Evolutionary conservation across 2,888 invertebrate genomes (phyloP).

Genomic region (Napeogenes inachia): DNA sequence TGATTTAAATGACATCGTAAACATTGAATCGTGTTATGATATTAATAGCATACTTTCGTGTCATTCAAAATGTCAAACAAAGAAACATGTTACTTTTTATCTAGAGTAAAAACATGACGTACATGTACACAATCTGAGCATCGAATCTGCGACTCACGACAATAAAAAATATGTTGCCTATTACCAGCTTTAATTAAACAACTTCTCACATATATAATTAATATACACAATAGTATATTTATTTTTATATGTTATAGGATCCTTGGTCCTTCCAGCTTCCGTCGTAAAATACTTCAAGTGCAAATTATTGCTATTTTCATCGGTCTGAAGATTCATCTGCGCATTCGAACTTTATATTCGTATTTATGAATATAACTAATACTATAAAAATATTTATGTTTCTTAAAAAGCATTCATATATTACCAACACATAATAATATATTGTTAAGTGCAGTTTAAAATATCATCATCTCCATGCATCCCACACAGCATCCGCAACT

Average conservation of each 20-base stretch:
- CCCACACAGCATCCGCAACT: slow-evolving; percentile 45
- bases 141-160: background rate
- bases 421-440: slow-evolving; percentile 18
- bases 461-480: slow-evolving; percentile 38
- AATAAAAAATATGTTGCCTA: background rate
- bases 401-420: background rate
- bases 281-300: slow-evolving; percentile 41
- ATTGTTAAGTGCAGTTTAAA: slow-evolving; percentile 26
- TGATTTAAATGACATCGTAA: no score
- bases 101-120: background rate
- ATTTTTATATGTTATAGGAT: background rate
- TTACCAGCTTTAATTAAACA: background rate
- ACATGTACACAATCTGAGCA: background rate
- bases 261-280: background rate
- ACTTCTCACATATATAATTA: slow-evolving; percentile 2
- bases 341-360: no score
- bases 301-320: slow-evolving; percentile 32
- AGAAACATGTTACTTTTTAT: slow-evolving; percentile 6
- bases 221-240: background rate
- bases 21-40: no score
- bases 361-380: no score
- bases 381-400: no score
- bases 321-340: no score
- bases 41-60: background rate
- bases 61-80: slow-evolving; percentile 2